These are phyloP conservation scores for Cyprinodon tularosa DNA, from an alignment of 2,113 vertebrate genomes.

Conservation along the genomic window DNA sequence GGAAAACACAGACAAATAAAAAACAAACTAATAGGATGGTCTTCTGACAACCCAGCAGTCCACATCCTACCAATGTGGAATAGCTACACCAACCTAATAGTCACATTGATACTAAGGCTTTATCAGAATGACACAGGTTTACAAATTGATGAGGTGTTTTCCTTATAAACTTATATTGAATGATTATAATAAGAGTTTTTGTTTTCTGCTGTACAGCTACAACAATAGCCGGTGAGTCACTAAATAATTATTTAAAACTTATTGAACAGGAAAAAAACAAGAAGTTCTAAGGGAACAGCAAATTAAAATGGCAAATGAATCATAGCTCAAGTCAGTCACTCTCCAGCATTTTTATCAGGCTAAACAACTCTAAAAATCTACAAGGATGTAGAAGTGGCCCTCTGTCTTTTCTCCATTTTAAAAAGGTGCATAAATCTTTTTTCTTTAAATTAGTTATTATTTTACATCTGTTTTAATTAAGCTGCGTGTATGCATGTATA, in stretches of 20 bases:
- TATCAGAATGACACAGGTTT: slow-evolving; percentile 24
- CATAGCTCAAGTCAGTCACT: slow-evolving; percentile 3
- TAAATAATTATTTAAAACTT: slow-evolving; percentile 38
- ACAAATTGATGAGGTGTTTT: slow-evolving; percentile 15
- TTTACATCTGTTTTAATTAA: slow-evolving; percentile 28
- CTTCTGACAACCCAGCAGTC: background rate
- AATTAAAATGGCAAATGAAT: slow-evolving; percentile 11
- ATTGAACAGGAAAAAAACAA: slow-evolving; percentile 15
- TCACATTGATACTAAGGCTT: background rate
- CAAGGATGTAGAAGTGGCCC: background rate
- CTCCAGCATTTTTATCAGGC: background rate
- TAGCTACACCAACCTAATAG: background rate
- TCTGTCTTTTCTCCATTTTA: slow-evolving; percentile 3
- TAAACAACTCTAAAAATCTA: slow-evolving; percentile 25
- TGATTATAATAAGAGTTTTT: slow-evolving; percentile 18
- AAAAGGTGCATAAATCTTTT: slow-evolving; percentile 18
- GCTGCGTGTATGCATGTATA: background rate
- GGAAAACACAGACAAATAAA: no score
- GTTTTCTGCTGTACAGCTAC: slow-evolving; percentile 20
- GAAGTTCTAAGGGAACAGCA: slow-evolving; percentile 1
- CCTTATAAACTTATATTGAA: slow-evolving; percentile 15
- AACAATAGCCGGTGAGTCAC: slow-evolving; percentile 33
- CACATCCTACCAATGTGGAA: no score
- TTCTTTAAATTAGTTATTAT: slow-evolving; percentile 41
- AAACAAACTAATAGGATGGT: background rate